Base-by-base conservation (phyloP, 2,888 invertebrate species). In the Drosophila anomelani region DNA sequence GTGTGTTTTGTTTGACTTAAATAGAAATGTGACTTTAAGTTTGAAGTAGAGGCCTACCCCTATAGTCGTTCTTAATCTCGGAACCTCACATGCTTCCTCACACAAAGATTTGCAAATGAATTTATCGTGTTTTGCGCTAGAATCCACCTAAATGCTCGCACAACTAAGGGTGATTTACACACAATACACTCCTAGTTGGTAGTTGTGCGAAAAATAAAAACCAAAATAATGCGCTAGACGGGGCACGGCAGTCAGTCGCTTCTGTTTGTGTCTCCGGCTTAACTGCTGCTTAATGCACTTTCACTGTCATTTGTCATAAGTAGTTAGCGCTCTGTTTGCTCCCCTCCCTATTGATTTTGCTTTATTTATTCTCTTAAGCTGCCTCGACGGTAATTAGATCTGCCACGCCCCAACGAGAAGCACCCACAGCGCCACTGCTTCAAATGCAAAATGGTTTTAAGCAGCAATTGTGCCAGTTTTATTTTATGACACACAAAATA, bases 281-380 rank as follows among this genome's bases (percentile, higher is more conserved):
- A 47, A 47, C 51, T 62, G 44, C 46, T 64, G 76, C 85, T 81
- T 82, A 85, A 82, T 82, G 85, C 82, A 82, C 85, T 85, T 85
- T 82, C 82, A 79, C 76, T 85, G 85, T 82, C 75, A 75, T 81
- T 79, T 85, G 78, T 80, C 82, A 82, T 81, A 82, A 82, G 82
- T 84, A 85, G 82, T 79, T 75, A 77, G 80, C 60, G 79, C 76
- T 80, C 70, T 70, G 72, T 67, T 76, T 73, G 75, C 79, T 66
- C 44, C 26, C 61, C 61, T 29, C 41, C 47, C 44, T 73, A 51
- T 58, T 56, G 54, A 67, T 60, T 68, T 66, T 71, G 47, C 56
- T 60, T 69, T 74, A 75, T 80, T 80, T 80, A 76, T 81, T 63
- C 79, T 72, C 72, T 83, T 83, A 83, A 83, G 81, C 84, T 73